A percentile compares a stretch with the other conserved stretches of the same genome.
phyloP scores from a whole-genome alignment of 2,113 vertebrate species.

The Plectropomus leopardus region DNA sequence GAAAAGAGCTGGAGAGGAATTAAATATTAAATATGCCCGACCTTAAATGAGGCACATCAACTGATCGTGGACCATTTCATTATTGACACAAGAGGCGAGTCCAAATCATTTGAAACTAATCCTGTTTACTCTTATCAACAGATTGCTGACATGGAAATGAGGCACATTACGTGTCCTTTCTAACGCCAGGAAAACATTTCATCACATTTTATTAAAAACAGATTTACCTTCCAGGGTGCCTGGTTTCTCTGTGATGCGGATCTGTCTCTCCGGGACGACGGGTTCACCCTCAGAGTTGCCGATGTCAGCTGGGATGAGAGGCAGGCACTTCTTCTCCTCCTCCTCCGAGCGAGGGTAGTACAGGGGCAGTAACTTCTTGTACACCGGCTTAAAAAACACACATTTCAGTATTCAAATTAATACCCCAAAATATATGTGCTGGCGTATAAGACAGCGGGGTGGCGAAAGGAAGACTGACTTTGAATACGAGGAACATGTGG shows the following conservation, averaged over 20 bases:
- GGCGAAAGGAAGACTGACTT: too few relatives aligned
- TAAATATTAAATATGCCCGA: too few relatives aligned
- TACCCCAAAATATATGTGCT: neutral
- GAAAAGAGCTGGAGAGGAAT: too few relatives aligned
- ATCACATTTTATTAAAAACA: neutral
- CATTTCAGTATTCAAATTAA: neutral
- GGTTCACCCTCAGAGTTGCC: conserved; percentile 97
- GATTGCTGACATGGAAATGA: neutral
- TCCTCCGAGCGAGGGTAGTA: conserved; percentile 94
- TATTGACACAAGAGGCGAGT: neutral
- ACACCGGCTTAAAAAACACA: conserved; percentile 84
- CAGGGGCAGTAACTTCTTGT: conserved; percentile 92
- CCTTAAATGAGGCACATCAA: too few relatives aligned
- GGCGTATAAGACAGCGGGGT: neutral
- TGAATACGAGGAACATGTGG: too few relatives aligned
- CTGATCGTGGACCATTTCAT: neutral
- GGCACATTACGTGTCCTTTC: neutral
- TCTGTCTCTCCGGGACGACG: conserved; percentile 94
- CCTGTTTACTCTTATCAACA: neutral
- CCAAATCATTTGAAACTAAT: conserved; percentile 2
- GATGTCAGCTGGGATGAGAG: conserved; percentile 93
- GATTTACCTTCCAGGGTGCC: conserved; percentile 89
- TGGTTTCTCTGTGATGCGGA: conserved; percentile 95
- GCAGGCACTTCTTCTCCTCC: conserved; percentile 89
- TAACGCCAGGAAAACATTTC: neutral